Base-by-base conservation (phyloP, 2,888 invertebrate species). In the Drosophila merina region DNA sequence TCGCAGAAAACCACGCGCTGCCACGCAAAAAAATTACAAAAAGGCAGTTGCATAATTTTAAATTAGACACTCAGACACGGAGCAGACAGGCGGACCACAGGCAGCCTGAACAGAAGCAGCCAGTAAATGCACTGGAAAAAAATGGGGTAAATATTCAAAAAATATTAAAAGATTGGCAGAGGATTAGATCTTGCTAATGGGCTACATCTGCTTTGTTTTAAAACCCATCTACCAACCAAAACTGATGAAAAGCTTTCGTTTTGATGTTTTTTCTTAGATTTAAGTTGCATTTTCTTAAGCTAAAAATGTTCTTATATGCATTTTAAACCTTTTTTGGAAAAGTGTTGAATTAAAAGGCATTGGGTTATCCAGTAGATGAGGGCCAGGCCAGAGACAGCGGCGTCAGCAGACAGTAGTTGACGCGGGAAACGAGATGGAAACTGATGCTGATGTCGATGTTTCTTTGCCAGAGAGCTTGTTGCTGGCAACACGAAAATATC, bases 51-150 rank as follows among this genome's bases (percentile, higher is more conserved):
- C 85, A 88, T 88, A 88, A 84, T 84, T 84, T 84, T 72, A 88
- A 88, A 84, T 84, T 84, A 84, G 86, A 84, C 66, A 72, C 84
- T 77, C 88, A 84, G 86, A 86, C 86, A 86, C 69, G 71, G 52
- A 74, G 69, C 83, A 86, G 86, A 84, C 88, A 57, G 57, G 57
- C 47, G 56, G 60, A 57, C 70, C 49, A 57, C 36, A 10, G 25
- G 38, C 69, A 48, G 40, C 47, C 33, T 55, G 76, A 40, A 63
- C 64, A 44, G 76, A 57, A 72, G 57, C 57, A 26, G 26, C 1
- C 10, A 10, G 20, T 10, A 25, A 44, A 10, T 44, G 10, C 57
- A 58, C 57, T 14, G 25, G 1, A 8, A 42, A 42, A 42, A 42
- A 42, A 8, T 1, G 9, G 33, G 33, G 28, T 5, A 28, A 28